Conservation (phyloP, 2,113 vertebrate species). For the Numenius arquata region DNA sequence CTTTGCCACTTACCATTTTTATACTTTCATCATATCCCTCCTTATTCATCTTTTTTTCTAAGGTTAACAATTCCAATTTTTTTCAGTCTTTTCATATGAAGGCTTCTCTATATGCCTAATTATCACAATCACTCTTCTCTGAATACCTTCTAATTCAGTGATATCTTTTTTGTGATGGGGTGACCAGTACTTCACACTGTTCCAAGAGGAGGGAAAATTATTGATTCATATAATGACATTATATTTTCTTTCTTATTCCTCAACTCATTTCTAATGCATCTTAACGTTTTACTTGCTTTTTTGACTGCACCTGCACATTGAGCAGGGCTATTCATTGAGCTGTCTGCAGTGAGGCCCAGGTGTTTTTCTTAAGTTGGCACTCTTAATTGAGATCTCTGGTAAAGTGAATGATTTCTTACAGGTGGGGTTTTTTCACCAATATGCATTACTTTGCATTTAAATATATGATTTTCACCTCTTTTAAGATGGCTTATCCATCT, state of each 20-base stretch:
- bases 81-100: slow-evolving; percentile 22
- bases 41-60: slow-evolving; percentile 24
- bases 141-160: slow-evolving; percentile 46
- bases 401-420: background rate
- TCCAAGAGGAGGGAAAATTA: slow-evolving; percentile 1
- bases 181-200: slow-evolving; percentile 16
- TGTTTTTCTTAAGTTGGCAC: background rate
- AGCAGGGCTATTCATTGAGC: background rate
- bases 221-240: slow-evolving; percentile 15
- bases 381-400: background rate
- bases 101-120: slow-evolving; percentile 24
- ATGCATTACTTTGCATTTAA: background rate
- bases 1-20: slow-evolving; percentile 41
- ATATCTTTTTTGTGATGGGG: background rate
- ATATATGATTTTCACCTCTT: background rate
- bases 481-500: background rate
- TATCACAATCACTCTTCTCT: slow-evolving; percentile 32
- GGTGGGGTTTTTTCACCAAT: background rate
- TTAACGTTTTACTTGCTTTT: background rate
- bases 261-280: background rate
- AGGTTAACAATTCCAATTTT: slow-evolving; percentile 14
- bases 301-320: background rate
- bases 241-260: slow-evolving; percentile 24
- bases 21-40: slow-evolving; percentile 7
- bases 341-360: background rate